Conservation (phyloP, 2,797 vertebrate genomes). For the Leucoraja ocellata region DNA sequence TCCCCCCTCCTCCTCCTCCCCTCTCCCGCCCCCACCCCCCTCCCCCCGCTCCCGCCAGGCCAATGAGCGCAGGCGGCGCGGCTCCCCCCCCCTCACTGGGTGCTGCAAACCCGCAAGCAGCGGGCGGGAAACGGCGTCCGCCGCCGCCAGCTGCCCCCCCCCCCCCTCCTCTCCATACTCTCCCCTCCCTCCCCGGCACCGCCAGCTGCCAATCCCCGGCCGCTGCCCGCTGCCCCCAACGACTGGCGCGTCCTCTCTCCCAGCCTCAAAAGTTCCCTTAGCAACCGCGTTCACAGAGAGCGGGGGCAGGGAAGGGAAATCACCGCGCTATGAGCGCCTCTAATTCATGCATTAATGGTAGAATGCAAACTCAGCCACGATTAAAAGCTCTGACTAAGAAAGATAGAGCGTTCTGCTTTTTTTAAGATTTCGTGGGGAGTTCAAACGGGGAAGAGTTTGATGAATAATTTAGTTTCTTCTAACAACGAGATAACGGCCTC, state of each 20-base stretch:
- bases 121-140: constrained; percentile 51
- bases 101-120: constrained; percentile 52
- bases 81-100: constrained; percentile 44
- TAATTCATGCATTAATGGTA: neutral
- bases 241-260: constrained; percentile 40
- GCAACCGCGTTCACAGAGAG: constrained; percentile 41
- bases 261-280: constrained; percentile 40
- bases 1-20: too few species aligned
- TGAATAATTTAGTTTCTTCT: constrained; percentile 1
- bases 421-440: constrained; percentile 7
- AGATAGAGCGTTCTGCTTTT: neutral
- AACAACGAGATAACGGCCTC: neutral
- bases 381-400: neutral
- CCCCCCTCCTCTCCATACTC: neutral
- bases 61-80: constrained; percentile 51
- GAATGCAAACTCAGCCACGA: constrained; percentile 13
- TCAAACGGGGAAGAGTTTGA: constrained; percentile 37
- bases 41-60: too few species aligned
- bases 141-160: neutral
- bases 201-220: neutral
- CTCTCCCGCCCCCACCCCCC: too few species aligned
- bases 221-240: neutral
- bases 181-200: neutral
- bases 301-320: constrained; percentile 22
- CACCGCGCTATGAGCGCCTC: neutral